A percentile compares a stretch with the other conserved stretches of the same genome.
phyloP scores from a whole-genome alignment of 1,140 invertebrate genomes.

The Drosophila grimshawi region DNA sequence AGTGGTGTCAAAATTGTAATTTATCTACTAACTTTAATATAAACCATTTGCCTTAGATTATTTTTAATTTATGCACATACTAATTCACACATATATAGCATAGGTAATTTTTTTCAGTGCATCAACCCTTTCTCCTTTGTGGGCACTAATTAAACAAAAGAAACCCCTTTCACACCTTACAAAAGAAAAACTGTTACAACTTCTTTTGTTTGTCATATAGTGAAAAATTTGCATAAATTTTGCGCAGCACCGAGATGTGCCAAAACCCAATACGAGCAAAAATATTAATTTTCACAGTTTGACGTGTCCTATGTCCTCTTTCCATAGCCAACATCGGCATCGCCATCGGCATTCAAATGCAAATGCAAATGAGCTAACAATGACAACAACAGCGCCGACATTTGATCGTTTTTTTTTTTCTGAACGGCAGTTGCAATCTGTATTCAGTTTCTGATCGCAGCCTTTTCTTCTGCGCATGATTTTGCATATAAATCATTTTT shows the following conservation, averaged over 20 bases:
- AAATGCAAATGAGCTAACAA: slow-evolving; percentile 76
- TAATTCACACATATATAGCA: background rate
- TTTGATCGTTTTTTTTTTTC: slow-evolving; percentile 73
- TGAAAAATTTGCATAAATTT: slow-evolving; percentile 79
- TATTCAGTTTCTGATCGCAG: slow-evolving; percentile 29
- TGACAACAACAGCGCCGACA: slow-evolving; percentile 68
- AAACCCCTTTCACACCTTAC: slow-evolving; percentile 76
- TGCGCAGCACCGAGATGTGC: slow-evolving; percentile 56
- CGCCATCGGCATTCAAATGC: slow-evolving; percentile 60
- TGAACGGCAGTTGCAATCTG: slow-evolving; percentile 37
- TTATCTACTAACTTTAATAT: no score
- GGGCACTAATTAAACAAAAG: slow-evolving; percentile 78
- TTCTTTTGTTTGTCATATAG: slow-evolving; percentile 57
- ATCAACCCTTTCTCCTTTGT: slow-evolving; percentile 44
- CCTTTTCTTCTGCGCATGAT: slow-evolving; percentile 37
- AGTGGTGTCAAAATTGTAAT: no score
- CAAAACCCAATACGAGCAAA: slow-evolving; percentile 69
- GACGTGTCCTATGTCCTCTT: slow-evolving; percentile 50
- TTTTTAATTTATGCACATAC: background rate
- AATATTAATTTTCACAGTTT: slow-evolving; percentile 81
- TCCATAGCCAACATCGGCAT: slow-evolving; percentile 18
- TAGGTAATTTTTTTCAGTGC: slow-evolving; percentile 19
- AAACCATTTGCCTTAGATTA: background rate
- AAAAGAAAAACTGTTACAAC: slow-evolving; percentile 69
- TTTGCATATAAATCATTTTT: slow-evolving; percentile 77